Conservation (phyloP, 2,797 vertebrate genomes). For the Channallabes apus region DNA sequence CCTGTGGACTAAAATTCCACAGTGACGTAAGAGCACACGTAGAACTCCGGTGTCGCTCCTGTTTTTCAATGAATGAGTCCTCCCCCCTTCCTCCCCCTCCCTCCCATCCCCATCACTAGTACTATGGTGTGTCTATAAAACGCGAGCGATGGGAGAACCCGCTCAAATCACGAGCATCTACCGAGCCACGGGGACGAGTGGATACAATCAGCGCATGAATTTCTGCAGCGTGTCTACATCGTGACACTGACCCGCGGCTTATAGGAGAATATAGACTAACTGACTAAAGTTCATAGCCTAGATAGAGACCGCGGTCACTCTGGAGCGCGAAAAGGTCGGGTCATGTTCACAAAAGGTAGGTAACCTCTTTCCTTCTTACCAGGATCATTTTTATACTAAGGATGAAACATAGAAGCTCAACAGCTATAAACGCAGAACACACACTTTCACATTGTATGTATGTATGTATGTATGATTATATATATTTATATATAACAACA, state of each 20-base stretch:
- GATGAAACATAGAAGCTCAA: not conserved
- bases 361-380: not conserved
- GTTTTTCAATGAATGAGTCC: conserved; percentile 81
- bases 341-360: conserved; percentile 13
- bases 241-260: not conserved
- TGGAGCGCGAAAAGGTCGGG: conserved; percentile 12
- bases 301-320: conserved; percentile 7
- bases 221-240: conserved; percentile 21
- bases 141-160: conserved; percentile 74
- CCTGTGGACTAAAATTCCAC: conserved; percentile 72
- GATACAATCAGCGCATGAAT: conserved; percentile 49
- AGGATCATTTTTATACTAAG: not conserved
- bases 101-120: conserved; percentile 71
- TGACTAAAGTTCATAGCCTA: conserved; percentile 10
- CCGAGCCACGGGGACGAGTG: conserved; percentile 54
- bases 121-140: conserved; percentile 82
- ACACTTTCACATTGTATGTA: not conserved
- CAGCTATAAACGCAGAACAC: not conserved
- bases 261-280: not conserved
- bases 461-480: not conserved
- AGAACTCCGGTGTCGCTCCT: conserved; percentile 73
- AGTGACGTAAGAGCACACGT: conserved; percentile 79
- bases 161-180: conserved; percentile 68
- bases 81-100: conserved; percentile 10
- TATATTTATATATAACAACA: not conserved